Evolutionary conservation across 2,888 invertebrate species (phyloP).

Genomic region (Brachyptera risi): DNA sequence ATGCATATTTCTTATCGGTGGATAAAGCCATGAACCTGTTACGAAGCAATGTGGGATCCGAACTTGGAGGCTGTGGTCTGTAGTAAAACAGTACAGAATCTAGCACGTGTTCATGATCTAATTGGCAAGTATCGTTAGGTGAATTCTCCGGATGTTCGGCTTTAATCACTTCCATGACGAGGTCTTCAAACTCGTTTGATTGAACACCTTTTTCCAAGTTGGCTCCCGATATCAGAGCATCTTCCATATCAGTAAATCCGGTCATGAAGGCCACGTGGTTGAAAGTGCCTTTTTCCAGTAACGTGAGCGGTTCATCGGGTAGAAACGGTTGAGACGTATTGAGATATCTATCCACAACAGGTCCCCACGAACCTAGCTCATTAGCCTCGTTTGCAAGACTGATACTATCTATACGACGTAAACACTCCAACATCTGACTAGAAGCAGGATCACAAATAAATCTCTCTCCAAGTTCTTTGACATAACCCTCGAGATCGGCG

Average conservation of each 20-base stretch:
- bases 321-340: conserved; percentile 63
- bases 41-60: conserved; percentile 57
- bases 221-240: conserved; percentile 56
- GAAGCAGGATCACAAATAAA: conserved; percentile 57
- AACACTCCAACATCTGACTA: conserved; percentile 61
- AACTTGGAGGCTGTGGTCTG: conserved; percentile 60
- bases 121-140: conserved; percentile 50
- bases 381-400: conserved; percentile 50
- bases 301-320: conserved; percentile 54
- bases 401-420: conserved; percentile 58
- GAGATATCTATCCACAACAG: conserved; percentile 67
- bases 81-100: conserved; percentile 76
- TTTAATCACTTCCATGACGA: conserved; percentile 59
- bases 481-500: neutral
- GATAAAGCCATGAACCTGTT: conserved; percentile 66
- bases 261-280: conserved; percentile 45
- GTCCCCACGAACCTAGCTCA: conserved; percentile 64
- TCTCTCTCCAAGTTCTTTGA: neutral
- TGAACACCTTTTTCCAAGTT: conserved; percentile 58
- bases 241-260: conserved; percentile 82
- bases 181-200: conserved; percentile 55
- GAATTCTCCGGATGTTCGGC: conserved; percentile 56
- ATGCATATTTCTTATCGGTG: conserved; percentile 70
- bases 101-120: conserved; percentile 44
- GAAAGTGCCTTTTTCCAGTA: conserved; percentile 33